These are phyloP conservation scores for Odontamblyopus lacepedii DNA, from an alignment of 2,797 vertebrate species.

Conservation along the genomic window DNA sequence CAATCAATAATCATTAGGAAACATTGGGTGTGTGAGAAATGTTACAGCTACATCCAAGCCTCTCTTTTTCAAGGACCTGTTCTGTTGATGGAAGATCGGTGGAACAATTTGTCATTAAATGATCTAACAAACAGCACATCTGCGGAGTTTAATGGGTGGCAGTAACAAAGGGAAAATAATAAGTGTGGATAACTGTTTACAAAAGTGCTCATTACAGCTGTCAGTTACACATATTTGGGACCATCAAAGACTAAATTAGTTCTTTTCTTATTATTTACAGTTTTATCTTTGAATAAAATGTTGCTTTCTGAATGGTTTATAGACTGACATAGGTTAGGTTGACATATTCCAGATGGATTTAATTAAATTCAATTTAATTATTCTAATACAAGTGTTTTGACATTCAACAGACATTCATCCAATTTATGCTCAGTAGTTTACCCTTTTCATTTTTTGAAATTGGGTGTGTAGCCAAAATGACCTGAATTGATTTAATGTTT, in stretches of 20 bases:
- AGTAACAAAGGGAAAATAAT: constrained; percentile 1
- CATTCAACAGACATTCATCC: background rate
- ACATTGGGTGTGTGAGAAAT: constrained; percentile 4
- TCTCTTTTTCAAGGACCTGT: background rate
- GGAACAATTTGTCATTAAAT: constrained; percentile 11
- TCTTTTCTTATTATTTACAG: background rate
- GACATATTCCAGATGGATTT: background rate
- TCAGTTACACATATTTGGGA: background rate
- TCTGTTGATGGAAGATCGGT: background rate
- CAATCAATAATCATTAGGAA: constrained; percentile 17
- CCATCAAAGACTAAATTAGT: background rate
- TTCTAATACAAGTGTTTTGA: background rate
- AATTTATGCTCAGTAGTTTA: no score
- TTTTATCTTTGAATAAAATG: background rate
- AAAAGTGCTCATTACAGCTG: constrained; percentile 12
- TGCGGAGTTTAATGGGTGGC: background rate
- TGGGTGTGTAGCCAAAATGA: no score
- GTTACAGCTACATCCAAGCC: background rate
- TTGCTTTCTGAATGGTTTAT: background rate
- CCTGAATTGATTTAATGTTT: no score
- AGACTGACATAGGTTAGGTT: background rate
- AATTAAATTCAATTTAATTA: no score
- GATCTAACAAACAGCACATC: background rate
- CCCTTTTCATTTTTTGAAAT: no score
- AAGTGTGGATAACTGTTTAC: background rate